phyloP scores from a whole-genome alignment of 2,797 vertebrate species.

The Danio kyathit region DNA sequence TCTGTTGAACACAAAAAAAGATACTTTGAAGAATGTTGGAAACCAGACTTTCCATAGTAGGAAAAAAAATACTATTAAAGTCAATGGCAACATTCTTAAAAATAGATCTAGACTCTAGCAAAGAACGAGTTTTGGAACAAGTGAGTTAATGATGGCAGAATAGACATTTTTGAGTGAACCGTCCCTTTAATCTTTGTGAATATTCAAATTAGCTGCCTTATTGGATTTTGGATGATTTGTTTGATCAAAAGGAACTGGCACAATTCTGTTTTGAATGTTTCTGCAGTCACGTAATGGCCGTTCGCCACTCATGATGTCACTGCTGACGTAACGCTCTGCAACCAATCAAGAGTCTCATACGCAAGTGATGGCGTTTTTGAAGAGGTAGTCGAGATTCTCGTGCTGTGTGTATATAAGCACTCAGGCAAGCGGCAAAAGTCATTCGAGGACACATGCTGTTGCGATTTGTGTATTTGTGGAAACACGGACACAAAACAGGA shows the following conservation, averaged over 20 bases:
- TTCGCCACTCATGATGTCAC: not conserved
- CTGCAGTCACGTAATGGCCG: not conserved
- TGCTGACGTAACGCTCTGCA: constrained; percentile 1
- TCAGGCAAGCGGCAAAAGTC: not conserved
- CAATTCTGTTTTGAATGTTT: not conserved
- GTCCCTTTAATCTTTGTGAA: not conserved
- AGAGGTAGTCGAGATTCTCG: not conserved
- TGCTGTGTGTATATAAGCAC: not conserved
- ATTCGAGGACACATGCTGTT: constrained; percentile 16
- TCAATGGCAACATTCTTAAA: no score
- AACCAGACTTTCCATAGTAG: no score
- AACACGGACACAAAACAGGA: not conserved
- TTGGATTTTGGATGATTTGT: not conserved
- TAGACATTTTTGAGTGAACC: no score
- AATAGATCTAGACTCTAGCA: no score
- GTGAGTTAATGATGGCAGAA: no score
- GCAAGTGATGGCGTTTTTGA: not conserved
- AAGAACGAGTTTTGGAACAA: no score
- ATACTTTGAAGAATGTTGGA: no score
- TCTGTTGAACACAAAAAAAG: no score
- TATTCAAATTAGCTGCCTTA: not conserved
- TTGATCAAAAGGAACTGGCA: not conserved
- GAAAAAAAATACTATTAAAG: no score
- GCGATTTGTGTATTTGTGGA: constrained; percentile 8
- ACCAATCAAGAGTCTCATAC: constrained; percentile 11